A percentile compares a stretch with the other conserved stretches of the same genome.
phyloP scores from a whole-genome alignment of 2,797 vertebrate genomes.

The Esox lucius region DNA sequence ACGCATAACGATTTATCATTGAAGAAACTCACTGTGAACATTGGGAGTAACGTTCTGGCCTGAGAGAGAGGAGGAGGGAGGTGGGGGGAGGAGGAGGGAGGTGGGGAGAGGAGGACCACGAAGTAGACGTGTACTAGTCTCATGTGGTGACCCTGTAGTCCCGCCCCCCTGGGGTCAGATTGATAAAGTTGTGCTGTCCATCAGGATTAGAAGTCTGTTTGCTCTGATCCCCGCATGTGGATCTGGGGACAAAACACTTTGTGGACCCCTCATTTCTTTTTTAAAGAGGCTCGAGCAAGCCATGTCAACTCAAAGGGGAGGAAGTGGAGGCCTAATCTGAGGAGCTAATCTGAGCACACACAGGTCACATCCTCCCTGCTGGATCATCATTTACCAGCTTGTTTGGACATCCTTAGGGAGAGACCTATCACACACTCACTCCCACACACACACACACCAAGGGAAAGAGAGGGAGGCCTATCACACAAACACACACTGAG shows the following conservation, averaged over 20 bases:
- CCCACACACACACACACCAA: too few relatives aligned
- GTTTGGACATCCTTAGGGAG: slow-evolving; percentile 41
- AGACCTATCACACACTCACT: slow-evolving; percentile 28
- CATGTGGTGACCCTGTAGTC: slow-evolving; percentile 60
- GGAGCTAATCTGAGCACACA: slow-evolving; percentile 76
- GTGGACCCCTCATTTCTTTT: slow-evolving; percentile 73
- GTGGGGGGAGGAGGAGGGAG: slow-evolving; percentile 20
- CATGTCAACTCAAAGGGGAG: slow-evolving; percentile 25
- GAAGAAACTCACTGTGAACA: slow-evolving; percentile 54
- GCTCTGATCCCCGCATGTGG: slow-evolving; percentile 79
- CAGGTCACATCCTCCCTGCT: slow-evolving; percentile 29
- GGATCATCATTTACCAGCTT: slow-evolving; percentile 28
- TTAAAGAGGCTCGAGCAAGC: slow-evolving; percentile 84
- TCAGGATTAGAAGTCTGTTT: slow-evolving; percentile 91
- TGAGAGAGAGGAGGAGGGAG: not conserved
- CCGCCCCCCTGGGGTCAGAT: slow-evolving; percentile 82
- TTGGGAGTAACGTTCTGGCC: slow-evolving; percentile 41
- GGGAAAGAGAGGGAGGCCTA: too few relatives aligned
- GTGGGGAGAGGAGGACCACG: slow-evolving; percentile 31
- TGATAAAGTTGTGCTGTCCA: slow-evolving; percentile 85
- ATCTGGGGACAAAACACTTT: slow-evolving; percentile 83
- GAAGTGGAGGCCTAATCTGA: slow-evolving; percentile 78
- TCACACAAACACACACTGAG: too few relatives aligned
- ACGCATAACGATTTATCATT: slow-evolving; percentile 60
- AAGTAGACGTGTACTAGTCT: slow-evolving; percentile 57